Base-by-base conservation (phyloP, 2,113 vertebrate species). In the Pongo abelii region DNA sequence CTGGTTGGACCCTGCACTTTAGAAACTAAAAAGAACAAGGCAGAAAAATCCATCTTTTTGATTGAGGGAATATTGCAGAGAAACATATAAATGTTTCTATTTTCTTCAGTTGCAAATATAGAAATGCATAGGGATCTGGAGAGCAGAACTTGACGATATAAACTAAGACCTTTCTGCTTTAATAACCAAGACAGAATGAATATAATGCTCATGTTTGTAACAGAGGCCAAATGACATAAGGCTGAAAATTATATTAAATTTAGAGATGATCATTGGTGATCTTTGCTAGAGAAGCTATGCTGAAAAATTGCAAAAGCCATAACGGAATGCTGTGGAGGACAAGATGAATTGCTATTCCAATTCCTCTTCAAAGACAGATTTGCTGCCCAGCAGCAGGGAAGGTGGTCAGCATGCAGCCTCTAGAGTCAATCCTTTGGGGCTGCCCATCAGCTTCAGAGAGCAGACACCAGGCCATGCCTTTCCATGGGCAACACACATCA, bases 21-120 rank as follows among this genome's bases (percentile, higher is more conserved):
- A 95, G 57, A 89, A 97, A 83, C 6, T 46, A 55, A 79, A 93
- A 57, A 23, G 3, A 69, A 3, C 35, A 97, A 86, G 5, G 3
- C 5, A 89, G 40, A 89, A 97, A 91, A 97, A 72, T 25, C 10
- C 25, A 86, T 84, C 10, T 20, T 79, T 97, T 94, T 96, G n/a
- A 89, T 25, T 94, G 78, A 94, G 40, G 25, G 38, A 87, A 92
- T 80, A 93, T 72, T 96, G 61, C 38, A 75, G 3, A 80, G 10
- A 52, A 79, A 79, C 67, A 94, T 89, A 83, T 22, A 84, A 93
- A 93, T 80, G 27, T 70, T 96, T 84, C 16, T 40, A 3, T 61
- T 84, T 70, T 91, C 12, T 92, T 89, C 55, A 46, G 25, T 30
- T 57, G 7, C 27, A 77, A 8, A 10, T 81, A 55, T 0, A 94